Evolutionary conservation across 2,888 invertebrate species (phyloP), one percentile per base, ranked within the genome.

Genomic region (Aspidiotus destructor): DNA sequence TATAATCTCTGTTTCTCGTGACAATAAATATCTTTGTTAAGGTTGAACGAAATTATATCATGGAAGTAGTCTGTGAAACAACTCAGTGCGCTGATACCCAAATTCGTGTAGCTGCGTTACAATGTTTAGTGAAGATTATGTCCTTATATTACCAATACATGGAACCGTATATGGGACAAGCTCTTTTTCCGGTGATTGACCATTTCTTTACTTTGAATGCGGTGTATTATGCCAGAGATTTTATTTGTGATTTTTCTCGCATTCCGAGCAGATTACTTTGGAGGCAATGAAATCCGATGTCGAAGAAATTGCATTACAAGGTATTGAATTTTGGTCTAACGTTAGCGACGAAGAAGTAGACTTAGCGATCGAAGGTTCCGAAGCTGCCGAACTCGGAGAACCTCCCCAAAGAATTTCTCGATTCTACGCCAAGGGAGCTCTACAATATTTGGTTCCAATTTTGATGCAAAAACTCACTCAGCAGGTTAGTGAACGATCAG

Each of bases 271-370:
- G 84, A 98, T 99, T 70, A 97, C 99, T 9, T 81, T 99, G 76
- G 94, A 96, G 79, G 97, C 99, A 10, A 99, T 99, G 95, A 95
- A 94, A 77, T 92, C 92, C 16, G 93, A 94, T 72, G 85, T 90
- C 72, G 96, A 98, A 80, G 96, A 97, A 74, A 89, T 99, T 67
- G 89, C 95, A 16, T 83, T 98, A 69, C 98, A 98, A 81, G 99
- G 99, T 73, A 98, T 99, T 77, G 99, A 99, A 79, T 99, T 99
- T 80, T 99, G 99, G 99, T 98, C 74, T 8, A 98, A 96, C 75
- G 97, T 99, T 0, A 96, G 98, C 76, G 99, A 99, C 79, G 99
- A 98, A 80, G 99, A 99, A 80, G 93, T 97, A 48, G 97, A 97
- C 79, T 81, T 98, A 72, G 85, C 90, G 1, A 89, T 96, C 77